phyloP scores from a whole-genome alignment of 2,888 invertebrate species.

The Agrotis puta region DNA sequence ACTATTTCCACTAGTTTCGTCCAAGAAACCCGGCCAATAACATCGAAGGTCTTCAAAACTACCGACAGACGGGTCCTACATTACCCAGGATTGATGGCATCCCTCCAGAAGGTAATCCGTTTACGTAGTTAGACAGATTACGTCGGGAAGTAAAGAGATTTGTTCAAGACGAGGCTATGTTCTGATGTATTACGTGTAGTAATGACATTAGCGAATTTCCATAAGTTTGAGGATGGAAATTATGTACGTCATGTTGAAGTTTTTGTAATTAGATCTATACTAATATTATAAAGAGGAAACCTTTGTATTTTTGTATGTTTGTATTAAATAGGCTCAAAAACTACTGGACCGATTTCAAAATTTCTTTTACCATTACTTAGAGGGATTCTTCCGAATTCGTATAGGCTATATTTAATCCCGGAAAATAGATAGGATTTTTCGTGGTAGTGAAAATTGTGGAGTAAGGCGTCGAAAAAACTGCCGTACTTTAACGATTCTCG shows the following conservation, averaged over 20 bases:
- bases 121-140: conserved; percentile 70
- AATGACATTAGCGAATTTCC: conserved; percentile 55
- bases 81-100: conserved; percentile 48
- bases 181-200: conserved; percentile 62
- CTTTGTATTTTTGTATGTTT: too few species aligned
- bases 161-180: conserved; percentile 55
- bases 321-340: too few species aligned
- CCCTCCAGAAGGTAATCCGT: conserved; percentile 63
- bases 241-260: conserved; percentile 28
- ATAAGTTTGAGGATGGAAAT: conserved; percentile 38
- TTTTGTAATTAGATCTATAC: background rate
- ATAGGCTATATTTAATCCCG: too few species aligned
- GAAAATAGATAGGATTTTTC: too few species aligned
- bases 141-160: conserved; percentile 64
- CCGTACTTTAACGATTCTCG: too few species aligned
- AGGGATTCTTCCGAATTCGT: too few species aligned
- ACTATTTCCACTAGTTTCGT: background rate
- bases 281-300: too few species aligned
- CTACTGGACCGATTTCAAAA: too few species aligned
- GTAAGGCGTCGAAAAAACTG: too few species aligned
- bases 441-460: too few species aligned
- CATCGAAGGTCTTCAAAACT: conserved; percentile 27
- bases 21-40: conserved; percentile 11
- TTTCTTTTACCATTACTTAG: too few species aligned
- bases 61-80: conserved; percentile 41